Evolutionary conservation across 2,113 vertebrate genomes (phyloP).

Genomic region (Pygoscelis adeliae): DNA sequence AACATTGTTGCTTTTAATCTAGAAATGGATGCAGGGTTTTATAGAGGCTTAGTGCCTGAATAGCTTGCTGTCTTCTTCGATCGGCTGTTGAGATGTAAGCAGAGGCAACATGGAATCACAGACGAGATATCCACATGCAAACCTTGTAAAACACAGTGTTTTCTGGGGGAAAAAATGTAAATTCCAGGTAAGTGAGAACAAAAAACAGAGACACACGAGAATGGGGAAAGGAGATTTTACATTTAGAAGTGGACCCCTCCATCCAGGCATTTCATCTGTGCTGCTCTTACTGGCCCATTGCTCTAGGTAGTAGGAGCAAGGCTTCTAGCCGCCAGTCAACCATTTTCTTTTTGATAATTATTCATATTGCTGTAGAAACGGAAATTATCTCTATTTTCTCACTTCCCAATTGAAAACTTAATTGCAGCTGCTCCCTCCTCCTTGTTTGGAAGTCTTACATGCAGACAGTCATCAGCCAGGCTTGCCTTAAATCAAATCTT

Average conservation of each 20-base stretch:
- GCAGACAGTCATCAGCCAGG: conserved; percentile 45
- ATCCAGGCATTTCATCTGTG: neutral
- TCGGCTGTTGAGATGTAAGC: neutral
- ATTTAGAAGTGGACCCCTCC: neutral
- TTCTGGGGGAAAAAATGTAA: neutral
- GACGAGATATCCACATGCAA: neutral
- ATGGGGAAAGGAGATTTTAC: neutral
- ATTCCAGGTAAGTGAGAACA: neutral
- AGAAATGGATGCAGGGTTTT: neutral
- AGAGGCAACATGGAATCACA: neutral
- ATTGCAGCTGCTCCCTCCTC: conserved; percentile 65
- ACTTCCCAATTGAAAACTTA: conserved; percentile 61
- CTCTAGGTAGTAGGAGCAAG: conserved; percentile 17
- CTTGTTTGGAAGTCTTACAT: conserved; percentile 62
- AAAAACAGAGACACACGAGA: neutral
- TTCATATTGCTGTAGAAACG: conserved; percentile 52
- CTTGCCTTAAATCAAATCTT: conserved; percentile 60
- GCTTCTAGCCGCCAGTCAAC: conserved; percentile 44
- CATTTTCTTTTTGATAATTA: conserved; percentile 53
- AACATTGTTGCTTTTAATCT: neutral
- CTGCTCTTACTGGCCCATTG: neutral
- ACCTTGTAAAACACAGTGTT: neutral
- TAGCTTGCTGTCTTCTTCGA: neutral
- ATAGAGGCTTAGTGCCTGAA: neutral
- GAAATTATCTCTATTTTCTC: conserved; percentile 67